These are phyloP conservation scores for Mormyrus lacerda DNA, from an alignment of 2,113 vertebrate genomes.

Conservation along the genomic window DNA sequence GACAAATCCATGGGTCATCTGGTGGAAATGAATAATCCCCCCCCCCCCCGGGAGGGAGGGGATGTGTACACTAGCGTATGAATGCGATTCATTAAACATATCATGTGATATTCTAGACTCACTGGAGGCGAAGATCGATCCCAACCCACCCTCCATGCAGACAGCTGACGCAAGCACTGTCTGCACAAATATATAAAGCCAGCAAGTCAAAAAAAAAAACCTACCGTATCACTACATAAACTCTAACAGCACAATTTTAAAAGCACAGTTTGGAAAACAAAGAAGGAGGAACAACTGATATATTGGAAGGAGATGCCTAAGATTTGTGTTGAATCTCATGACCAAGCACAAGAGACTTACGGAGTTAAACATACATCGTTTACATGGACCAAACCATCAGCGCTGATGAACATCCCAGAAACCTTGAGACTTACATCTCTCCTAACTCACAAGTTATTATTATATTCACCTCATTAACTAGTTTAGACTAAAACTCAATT, in stretches of 20 bases:
- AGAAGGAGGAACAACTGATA: background rate
- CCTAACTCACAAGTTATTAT: background rate
- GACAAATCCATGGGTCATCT: conserved; percentile 7
- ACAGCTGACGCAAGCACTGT: background rate
- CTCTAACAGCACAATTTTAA: background rate
- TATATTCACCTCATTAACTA: background rate
- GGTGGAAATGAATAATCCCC: background rate
- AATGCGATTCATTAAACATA: conserved; percentile 1
- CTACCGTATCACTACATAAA: background rate
- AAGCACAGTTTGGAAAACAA: background rate
- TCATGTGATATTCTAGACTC: background rate
- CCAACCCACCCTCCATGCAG: background rate
- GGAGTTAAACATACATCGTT: background rate
- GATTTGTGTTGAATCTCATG: background rate
- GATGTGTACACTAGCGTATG: background rate
- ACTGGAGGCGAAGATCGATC: background rate
- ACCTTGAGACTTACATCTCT: background rate
- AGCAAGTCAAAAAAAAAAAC: background rate
- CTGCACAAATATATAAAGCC: background rate
- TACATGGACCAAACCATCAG: background rate
- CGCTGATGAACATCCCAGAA: background rate
- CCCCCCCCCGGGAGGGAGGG: background rate
- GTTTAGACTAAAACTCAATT: background rate
- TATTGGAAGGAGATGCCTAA: background rate
- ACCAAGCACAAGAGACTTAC: background rate